Conservation (phyloP, 2,113 vertebrate genomes). For the Vireo altiloquus region DNA sequence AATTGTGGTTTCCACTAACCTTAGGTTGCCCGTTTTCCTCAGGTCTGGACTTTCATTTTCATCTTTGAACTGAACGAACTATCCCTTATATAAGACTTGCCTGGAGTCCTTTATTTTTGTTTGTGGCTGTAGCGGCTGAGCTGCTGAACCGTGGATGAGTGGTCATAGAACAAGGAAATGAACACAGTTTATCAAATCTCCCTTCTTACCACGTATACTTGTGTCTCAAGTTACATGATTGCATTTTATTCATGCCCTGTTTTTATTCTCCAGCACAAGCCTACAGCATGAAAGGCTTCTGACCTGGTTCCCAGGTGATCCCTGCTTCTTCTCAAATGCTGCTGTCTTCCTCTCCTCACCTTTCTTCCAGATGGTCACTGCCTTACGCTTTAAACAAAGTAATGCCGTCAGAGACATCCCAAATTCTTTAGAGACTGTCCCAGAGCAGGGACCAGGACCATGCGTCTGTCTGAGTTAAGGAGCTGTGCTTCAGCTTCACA, state of each 20-base stretch:
- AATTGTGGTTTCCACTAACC: neutral
- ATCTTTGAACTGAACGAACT: neutral
- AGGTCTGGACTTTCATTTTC: neutral
- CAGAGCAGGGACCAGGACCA: neutral
- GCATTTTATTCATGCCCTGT: neutral
- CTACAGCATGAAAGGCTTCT: neutral
- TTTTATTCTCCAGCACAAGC: neutral
- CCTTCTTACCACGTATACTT: neutral
- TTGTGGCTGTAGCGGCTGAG: neutral
- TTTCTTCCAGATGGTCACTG: neutral
- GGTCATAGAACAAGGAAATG: neutral
- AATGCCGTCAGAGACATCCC: neutral
- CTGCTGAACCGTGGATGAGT: neutral
- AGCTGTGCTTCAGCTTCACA: neutral
- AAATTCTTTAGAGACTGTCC: neutral
- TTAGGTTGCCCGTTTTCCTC: neutral
- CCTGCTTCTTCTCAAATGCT: neutral
- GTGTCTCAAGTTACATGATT: neutral
- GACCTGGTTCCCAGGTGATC: neutral
- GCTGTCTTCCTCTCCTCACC: neutral
- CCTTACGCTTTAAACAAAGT: neutral
- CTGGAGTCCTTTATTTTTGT: neutral
- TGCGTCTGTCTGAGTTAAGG: neutral
- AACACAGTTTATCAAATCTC: neutral
- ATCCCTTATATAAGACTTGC: neutral